A percentile compares a stretch with the other conserved stretches of the same genome.
phyloP scores from a whole-genome alignment of 1,140 invertebrate genomes.

The Eriosoma lanigerum region DNA sequence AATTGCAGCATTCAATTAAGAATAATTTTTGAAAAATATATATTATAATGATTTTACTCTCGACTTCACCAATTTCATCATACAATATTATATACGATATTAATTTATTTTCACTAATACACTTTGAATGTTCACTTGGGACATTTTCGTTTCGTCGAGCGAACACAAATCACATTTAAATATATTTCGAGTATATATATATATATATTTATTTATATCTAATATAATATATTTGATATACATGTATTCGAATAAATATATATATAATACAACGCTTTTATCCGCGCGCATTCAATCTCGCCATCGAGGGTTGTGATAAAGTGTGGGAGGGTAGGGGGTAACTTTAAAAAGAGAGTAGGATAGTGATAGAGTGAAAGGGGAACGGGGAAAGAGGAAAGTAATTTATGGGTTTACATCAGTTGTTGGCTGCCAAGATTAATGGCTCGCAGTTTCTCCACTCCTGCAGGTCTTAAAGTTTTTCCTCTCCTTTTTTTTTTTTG shows the following conservation, averaged over 20 bases:
- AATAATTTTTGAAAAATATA: too few relatives aligned
- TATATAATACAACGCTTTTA: constrained; percentile 22
- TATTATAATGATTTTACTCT: too few relatives aligned
- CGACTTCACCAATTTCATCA: too few relatives aligned
- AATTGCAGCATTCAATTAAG: too few relatives aligned
- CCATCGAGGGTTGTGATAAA: constrained; percentile 26
- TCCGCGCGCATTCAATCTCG: constrained; percentile 33
- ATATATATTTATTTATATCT: not conserved
- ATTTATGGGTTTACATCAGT: constrained; percentile 48
- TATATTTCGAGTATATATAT: not conserved
- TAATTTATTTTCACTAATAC: not conserved
- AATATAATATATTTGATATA: not conserved
- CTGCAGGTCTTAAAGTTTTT: constrained; percentile 38
- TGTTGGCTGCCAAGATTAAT: constrained; percentile 48
- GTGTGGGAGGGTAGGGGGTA: constrained; percentile 12
- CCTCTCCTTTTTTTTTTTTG: constrained; percentile 19
- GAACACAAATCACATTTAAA: constrained; percentile 33
- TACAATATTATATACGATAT: not conserved
- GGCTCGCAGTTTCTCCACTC: constrained; percentile 37
- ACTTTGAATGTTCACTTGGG: not conserved
- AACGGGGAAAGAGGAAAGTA: constrained; percentile 46
- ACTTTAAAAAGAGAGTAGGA: constrained; percentile 40
- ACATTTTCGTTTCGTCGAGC: not conserved
- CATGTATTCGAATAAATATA: constrained; percentile 14
- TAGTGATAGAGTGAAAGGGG: constrained; percentile 35